Evolutionary conservation across 1,140 invertebrate genomes (phyloP).

Genomic region (Euura saliciscinereae): DNA sequence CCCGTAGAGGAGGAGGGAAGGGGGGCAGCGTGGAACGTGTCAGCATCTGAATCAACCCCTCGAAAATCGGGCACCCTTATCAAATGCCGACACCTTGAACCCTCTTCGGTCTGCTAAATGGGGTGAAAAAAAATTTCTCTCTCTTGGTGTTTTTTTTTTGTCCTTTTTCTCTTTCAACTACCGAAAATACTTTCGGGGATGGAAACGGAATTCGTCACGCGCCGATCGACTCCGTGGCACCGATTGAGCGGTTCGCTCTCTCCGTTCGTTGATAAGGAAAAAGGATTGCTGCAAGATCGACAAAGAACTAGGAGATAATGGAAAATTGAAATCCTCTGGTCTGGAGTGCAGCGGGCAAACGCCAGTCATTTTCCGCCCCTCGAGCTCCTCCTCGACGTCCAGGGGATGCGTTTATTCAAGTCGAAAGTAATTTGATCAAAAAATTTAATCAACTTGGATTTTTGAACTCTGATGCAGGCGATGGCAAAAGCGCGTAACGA

Average conservation of each 20-base stretch:
- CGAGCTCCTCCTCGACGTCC: neutral
- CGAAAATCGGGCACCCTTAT: neutral
- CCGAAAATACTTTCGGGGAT: too few species aligned
- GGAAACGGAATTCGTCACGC: too few species aligned
- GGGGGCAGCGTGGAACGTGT: neutral
- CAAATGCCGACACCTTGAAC: neutral
- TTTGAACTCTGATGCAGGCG: slow-evolving; percentile 42
- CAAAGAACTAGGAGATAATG: too few species aligned
- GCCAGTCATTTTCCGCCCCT: neutral
- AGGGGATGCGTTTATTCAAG: slow-evolving; percentile 57
- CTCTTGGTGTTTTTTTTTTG: too few species aligned
- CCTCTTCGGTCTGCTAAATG: neutral
- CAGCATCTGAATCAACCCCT: slow-evolving; percentile 2
- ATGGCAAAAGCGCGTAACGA: slow-evolving; percentile 44
- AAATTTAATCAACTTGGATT: slow-evolving; percentile 61
- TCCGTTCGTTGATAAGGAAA: too few species aligned
- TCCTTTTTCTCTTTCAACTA: too few species aligned
- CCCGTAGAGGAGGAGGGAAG: neutral
- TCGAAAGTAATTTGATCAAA: slow-evolving; percentile 61
- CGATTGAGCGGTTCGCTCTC: too few species aligned
- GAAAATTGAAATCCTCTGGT: too few species aligned
- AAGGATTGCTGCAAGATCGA: too few species aligned
- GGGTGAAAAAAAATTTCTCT: neutral
- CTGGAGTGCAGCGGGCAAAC: too few species aligned
- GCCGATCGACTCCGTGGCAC: too few species aligned